A percentile compares a stretch with the other conserved stretches of the same genome.
phyloP scores from a whole-genome alignment of 2,888 invertebrate species.

The Volucella bombylans region DNA sequence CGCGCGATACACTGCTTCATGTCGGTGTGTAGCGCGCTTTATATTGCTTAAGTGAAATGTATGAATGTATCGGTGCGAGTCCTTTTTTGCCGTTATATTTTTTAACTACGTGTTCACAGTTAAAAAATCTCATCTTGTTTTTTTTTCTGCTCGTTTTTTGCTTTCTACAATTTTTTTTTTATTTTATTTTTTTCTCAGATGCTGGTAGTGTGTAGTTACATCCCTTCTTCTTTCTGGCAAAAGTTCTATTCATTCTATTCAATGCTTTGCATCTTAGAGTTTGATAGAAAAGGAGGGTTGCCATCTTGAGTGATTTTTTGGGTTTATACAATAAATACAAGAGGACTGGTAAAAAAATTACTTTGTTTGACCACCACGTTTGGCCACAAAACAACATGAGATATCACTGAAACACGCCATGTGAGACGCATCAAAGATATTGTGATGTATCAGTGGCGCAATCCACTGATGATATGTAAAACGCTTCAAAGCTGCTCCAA shows the following conservation, averaged over 20 bases:
- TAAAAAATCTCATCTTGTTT: constrained; percentile 80
- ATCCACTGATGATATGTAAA: too few relatives aligned
- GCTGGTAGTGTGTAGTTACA: constrained; percentile 74
- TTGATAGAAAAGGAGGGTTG: constrained; percentile 53
- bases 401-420: too few relatives aligned
- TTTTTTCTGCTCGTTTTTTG: constrained; percentile 62
- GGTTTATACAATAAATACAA: too few relatives aligned
- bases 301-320: constrained; percentile 5
- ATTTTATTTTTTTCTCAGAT: constrained; percentile 74
- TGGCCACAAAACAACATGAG: too few relatives aligned
- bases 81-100: constrained; percentile 76
- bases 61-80: constrained; percentile 60
- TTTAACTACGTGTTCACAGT: constrained; percentile 80
- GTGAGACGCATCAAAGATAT: too few relatives aligned
- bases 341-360: too few relatives aligned
- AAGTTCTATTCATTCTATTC: constrained; percentile 72
- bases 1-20: constrained; percentile 39
- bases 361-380: too few relatives aligned
- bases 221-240: constrained; percentile 69
- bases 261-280: constrained; percentile 71
- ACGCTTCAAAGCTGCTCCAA: too few relatives aligned
- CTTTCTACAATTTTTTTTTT: background rate
- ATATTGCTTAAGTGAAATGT: constrained; percentile 26
- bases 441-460: too few relatives aligned
- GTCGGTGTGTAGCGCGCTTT: constrained; percentile 24